Evolutionary conservation across 2,888 invertebrate genomes (phyloP).

Genomic region (Plagodis dolabraria): DNA sequence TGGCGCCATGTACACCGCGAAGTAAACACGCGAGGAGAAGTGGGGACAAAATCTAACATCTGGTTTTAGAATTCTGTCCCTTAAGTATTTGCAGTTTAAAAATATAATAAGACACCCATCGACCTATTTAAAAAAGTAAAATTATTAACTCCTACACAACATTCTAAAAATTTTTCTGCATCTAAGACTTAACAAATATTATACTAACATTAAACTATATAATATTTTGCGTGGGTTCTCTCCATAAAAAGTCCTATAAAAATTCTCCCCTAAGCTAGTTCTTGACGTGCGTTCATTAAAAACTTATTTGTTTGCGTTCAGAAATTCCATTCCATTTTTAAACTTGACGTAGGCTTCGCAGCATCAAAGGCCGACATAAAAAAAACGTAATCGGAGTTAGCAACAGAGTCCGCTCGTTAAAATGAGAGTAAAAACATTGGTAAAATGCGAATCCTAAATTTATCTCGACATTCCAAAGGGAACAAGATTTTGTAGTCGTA

Average conservation of each 20-base stretch:
- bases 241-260: constrained; percentile 26
- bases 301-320: constrained; percentile 32
- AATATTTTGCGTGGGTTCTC: constrained; percentile 17
- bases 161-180: constrained; percentile 12
- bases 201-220: constrained; percentile 10
- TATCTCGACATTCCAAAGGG: constrained; percentile 53
- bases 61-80: too few relatives aligned
- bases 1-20: too few relatives aligned
- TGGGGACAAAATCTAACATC: too few relatives aligned
- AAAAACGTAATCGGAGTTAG: constrained; percentile 54
- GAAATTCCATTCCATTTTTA: constrained; percentile 34
- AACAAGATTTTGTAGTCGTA: constrained; percentile 51
- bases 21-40: too few relatives aligned
- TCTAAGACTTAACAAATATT: constrained; percentile 16
- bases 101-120: neutral
- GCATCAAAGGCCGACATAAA: constrained; percentile 41
- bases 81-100: too few relatives aligned
- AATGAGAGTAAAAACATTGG: constrained; percentile 44
- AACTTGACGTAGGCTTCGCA: constrained; percentile 37
- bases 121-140: constrained; percentile 2
- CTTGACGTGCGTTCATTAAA: constrained; percentile 34
- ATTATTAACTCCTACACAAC: constrained; percentile 17
- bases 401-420: constrained; percentile 53
- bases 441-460: constrained; percentile 59
- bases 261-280: constrained; percentile 29